Base-by-base conservation (phyloP, 2,797 vertebrate genomes). In the Hydrophis major region DNA sequence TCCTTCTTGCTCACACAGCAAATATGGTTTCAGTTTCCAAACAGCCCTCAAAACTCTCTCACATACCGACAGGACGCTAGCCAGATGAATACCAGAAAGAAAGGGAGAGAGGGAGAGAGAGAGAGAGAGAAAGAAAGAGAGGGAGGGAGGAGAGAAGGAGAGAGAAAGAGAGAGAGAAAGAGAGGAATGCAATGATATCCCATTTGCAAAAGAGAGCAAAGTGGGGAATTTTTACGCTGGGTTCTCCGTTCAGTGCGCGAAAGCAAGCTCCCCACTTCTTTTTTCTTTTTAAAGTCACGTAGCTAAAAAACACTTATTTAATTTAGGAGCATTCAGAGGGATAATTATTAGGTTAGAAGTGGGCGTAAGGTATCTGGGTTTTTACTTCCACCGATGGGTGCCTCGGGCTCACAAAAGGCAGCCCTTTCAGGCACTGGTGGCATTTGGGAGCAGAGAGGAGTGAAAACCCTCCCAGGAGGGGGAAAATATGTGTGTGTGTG, bases 271-370 rank as follows among this genome's bases (percentile, higher is more conserved):
- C 92, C 93, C 63, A 1, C 16, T 74, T 87, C 37, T 94, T 92
- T 87, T 91, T 66, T 66, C 5, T n/a, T 53, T 89, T 89, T 18
- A 28, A 63, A 95, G 74, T 90, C 91, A 37, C 0, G 0, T 47
- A 91, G 92, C 66, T 93, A 14, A 27, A 91, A 96, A 94, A 95
- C 94, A 93, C 94, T 94, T 90, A 93, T 95, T 95, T 96, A 92
- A 96, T 94, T 95, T 94, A 94, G 92, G 87, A 22, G 91, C 86
- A 50, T 94, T 95, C 95, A 91, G 86, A 89, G 90, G 57, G 92
- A 93, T 89, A 89, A 95, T 95, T 89, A 86, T 86, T 61, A 63
- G 74, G 88, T 89, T 92, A 94, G 83, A 32, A 42, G 93, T 93
- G 95, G 93, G 50, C 6, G 88, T 88, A 12, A 0, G 18, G 86